Conservation (phyloP, 2,888 invertebrate species). For the Girardia tigrina region DNA sequence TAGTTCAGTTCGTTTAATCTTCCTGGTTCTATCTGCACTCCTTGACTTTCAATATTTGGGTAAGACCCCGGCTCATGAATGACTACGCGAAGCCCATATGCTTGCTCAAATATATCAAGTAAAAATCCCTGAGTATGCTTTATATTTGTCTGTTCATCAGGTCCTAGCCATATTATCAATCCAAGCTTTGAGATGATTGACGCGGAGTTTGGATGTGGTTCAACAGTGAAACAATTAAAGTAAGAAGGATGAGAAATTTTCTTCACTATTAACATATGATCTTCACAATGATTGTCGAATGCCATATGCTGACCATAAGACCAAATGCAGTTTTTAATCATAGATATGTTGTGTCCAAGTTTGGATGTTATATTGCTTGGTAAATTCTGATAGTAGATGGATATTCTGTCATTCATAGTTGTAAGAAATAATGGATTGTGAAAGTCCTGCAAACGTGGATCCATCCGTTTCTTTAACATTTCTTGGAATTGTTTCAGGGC, state of each 20-base stretch:
- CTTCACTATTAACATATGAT: conserved; percentile 25
- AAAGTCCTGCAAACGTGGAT: not conserved
- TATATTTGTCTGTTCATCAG: conserved; percentile 30
- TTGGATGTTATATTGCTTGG: not conserved
- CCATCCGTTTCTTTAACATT: not conserved
- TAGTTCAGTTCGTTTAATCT: conserved; percentile 36
- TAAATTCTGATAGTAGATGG: conserved; percentile 26
- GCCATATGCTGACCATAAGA: conserved; percentile 7
- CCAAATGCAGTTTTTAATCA: conserved; percentile 25
- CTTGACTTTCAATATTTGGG: conserved; percentile 30
- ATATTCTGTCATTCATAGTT: not conserved
- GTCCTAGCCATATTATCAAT: conserved; percentile 35
- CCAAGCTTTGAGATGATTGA: conserved; percentile 24
- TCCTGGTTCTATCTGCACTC: conserved; percentile 37
- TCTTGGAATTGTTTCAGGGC: conserved; percentile 7
- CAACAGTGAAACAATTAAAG: conserved; percentile 37
- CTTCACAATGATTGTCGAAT: conserved; percentile 21
- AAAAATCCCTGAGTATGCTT: conserved; percentile 34
- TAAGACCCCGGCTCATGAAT: conserved; percentile 35
- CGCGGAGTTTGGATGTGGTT: not conserved
- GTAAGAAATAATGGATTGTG: conserved; percentile 10
- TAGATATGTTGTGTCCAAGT: conserved; percentile 30
- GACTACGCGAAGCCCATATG: conserved; percentile 35
- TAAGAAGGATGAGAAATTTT: conserved; percentile 34
- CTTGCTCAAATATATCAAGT: conserved; percentile 36